Percentiles rank a stretch among this genome's conserved stretches.
Evolutionary conservation across 2,113 vertebrate genomes (phyloP).

Genomic region (Rhabdomys dilectus): DNA sequence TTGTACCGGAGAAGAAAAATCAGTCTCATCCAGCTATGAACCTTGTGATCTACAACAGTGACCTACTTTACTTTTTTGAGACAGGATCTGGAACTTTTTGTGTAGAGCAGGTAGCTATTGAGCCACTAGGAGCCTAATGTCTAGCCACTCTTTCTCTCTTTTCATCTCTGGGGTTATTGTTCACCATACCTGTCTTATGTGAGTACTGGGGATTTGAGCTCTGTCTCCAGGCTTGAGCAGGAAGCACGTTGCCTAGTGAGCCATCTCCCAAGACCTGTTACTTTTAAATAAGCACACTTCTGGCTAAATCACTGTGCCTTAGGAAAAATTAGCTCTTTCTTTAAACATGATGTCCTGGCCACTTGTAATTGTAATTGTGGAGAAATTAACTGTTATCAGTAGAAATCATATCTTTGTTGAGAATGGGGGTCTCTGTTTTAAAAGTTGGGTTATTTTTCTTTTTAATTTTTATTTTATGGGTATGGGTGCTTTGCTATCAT

Average conservation of each 20-base stretch:
- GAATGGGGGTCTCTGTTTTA: constrained; percentile 24
- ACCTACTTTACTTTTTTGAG: not conserved
- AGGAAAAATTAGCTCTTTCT: constrained; percentile 32
- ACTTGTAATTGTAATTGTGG: constrained; percentile 21
- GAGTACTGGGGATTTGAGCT: too few relatives aligned
- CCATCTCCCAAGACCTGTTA: not conserved
- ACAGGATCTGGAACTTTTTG: not conserved
- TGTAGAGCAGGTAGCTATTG: not conserved
- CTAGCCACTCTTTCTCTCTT: not conserved
- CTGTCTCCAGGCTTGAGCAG: not conserved
- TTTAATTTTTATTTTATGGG: not conserved
- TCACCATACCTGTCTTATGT: not conserved
- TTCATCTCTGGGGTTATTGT: not conserved
- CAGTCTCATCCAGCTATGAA: not conserved
- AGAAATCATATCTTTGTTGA: constrained; percentile 17
- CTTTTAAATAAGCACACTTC: constrained; percentile 24
- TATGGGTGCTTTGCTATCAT: not conserved
- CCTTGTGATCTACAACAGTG: not conserved
- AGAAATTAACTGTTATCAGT: constrained; percentile 46
- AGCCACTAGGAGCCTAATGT: not conserved
- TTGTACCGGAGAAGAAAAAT: not conserved
- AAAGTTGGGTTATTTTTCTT: too few relatives aligned
- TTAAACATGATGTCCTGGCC: constrained; percentile 22
- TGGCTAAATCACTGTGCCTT: constrained; percentile 53
- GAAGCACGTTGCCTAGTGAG: not conserved